These are phyloP conservation scores for Mythimna ferrago DNA, from an alignment of 2,888 invertebrate genomes.

Conservation along the genomic window DNA sequence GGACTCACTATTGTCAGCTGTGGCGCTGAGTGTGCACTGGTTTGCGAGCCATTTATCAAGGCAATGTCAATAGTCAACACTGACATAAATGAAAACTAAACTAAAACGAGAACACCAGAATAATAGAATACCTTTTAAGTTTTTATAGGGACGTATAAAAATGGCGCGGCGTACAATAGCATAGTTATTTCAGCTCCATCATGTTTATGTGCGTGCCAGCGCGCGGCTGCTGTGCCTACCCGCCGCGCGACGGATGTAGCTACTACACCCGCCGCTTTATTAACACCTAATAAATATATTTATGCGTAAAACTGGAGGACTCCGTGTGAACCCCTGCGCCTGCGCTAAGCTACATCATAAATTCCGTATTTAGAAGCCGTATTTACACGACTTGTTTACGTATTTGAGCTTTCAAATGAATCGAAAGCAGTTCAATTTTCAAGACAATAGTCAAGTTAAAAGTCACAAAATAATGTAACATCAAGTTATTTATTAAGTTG, in stretches of 20 bases:
- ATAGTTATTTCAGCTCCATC: constrained; percentile 39
- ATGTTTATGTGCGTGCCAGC: constrained; percentile 13
- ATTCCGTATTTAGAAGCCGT: neutral
- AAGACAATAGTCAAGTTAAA: constrained; percentile 28
- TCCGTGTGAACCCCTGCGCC: neutral
- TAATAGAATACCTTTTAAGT: constrained; percentile 43
- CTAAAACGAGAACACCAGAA: constrained; percentile 39
- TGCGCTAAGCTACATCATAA: neutral
- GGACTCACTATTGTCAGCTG: neutral
- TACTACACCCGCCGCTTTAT: constrained; percentile 6
- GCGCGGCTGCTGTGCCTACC: neutral
- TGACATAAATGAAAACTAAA: constrained; percentile 40
- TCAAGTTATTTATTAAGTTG: constrained; percentile 26
- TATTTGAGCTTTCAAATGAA: constrained; percentile 14
- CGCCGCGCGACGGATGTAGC: neutral
- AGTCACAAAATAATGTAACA: constrained; percentile 27
- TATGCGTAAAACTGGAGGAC: neutral
- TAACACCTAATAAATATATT: constrained; percentile 30
- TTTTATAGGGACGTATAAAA: constrained; percentile 36
- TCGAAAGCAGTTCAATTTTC: constrained; percentile 14
- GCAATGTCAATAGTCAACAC: constrained; percentile 37
- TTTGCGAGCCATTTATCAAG: constrained; percentile 19
- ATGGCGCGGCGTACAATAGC: constrained; percentile 28
- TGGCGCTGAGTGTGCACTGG: neutral
- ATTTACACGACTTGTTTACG: constrained; percentile 11